Conservation (phyloP, 2,888 invertebrate species). For the Philopedon plagiatum region DNA sequence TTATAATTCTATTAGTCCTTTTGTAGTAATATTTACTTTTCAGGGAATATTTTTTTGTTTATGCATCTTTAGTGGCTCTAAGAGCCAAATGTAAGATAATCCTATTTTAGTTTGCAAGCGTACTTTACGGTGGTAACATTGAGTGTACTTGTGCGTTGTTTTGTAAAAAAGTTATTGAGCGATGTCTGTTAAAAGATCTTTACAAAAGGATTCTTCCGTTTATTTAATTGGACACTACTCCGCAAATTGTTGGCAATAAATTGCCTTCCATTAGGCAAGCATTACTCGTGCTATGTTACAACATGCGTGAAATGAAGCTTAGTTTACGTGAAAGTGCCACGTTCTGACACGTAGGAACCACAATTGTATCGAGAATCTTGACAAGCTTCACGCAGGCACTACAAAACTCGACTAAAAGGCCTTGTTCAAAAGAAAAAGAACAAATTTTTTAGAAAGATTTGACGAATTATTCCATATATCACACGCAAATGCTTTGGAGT, state of each 20-base stretch:
- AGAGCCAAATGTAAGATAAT: too few species aligned
- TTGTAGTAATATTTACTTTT: too few species aligned
- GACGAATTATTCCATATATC: conserved; percentile 6
- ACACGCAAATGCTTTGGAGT: conserved; percentile 5
- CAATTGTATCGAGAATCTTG: conserved; percentile 13
- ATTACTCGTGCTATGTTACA: conserved; percentile 1
- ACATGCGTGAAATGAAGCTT: conserved; percentile 14
- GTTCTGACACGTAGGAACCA: conserved; percentile 1
- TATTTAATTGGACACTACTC: conserved; percentile 8
- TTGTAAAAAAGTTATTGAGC: too few species aligned
- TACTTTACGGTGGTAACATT: too few species aligned
- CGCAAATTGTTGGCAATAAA: conserved; percentile 17
- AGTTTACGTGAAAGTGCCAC: conserved; percentile 12
- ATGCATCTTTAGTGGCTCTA: too few species aligned
- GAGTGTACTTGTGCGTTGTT: too few species aligned
- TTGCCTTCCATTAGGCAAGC: neutral
- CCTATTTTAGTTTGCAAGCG: too few species aligned
- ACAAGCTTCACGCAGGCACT: neutral
- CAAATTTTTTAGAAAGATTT: neutral
- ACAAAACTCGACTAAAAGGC: neutral
- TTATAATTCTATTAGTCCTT: too few species aligned
- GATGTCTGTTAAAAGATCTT: too few species aligned
- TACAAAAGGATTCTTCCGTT: conserved; percentile 4
- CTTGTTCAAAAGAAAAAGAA: neutral
- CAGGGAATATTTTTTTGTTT: too few species aligned